A percentile compares a stretch with the other conserved stretches of the same genome.
Evolutionary conservation across 2,797 vertebrate species (phyloP).

Genomic region (Chiloscyllium punctatum): DNA sequence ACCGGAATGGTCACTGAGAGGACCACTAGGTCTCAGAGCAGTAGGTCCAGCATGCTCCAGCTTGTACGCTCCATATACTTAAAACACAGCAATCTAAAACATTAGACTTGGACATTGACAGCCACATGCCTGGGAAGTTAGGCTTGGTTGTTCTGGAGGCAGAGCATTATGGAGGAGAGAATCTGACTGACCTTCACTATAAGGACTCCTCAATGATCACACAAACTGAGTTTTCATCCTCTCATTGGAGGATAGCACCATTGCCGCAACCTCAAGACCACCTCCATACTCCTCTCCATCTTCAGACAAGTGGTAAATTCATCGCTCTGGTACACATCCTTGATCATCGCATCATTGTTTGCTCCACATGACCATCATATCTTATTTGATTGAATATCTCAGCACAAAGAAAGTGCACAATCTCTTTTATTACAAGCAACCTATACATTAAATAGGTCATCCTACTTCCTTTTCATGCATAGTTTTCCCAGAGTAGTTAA

Average conservation of each 20-base stretch:
- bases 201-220: not conserved
- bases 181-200: not conserved
- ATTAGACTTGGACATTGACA: not conserved
- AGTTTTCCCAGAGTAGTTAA: not conserved
- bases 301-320: not conserved
- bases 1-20: not conserved
- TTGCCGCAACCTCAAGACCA: not conserved
- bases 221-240: not conserved
- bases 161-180: not conserved
- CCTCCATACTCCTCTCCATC: not conserved
- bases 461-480: slow-evolving; percentile 11
- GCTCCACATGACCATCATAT: not conserved
- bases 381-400: not conserved
- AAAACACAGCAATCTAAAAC: not conserved
- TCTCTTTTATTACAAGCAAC: not conserved
- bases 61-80: not conserved
- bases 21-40: not conserved
- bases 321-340: not conserved
- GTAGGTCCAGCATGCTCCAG: not conserved
- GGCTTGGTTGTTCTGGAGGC: not conserved
- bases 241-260: not conserved
- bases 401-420: not conserved
- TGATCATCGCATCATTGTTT: not conserved
- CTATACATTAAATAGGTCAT: not conserved
- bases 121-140: not conserved